Percentiles rank a stretch among this genome's conserved stretches.
Evolutionary conservation across 1,140 invertebrate genomes (phyloP).

Genomic region (Geopemphigus sp.): DNA sequence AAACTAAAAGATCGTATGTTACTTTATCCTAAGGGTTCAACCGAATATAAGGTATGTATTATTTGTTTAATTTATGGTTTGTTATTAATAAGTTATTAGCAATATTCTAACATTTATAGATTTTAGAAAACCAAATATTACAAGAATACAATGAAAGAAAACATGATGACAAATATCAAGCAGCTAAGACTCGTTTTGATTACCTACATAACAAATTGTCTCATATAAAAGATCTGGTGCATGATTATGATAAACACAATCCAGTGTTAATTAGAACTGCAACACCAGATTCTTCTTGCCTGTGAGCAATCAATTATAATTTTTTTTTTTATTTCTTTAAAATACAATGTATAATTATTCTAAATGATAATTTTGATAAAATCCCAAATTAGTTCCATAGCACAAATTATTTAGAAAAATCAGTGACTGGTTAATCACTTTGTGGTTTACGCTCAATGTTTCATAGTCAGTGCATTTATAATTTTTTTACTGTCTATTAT

Average conservation of each 20-base stretch:
- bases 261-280: slow-evolving; percentile 43
- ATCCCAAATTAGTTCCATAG: slow-evolving; percentile 36
- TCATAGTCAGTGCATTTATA: slow-evolving; percentile 40
- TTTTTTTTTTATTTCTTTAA: slow-evolving; percentile 28
- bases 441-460: slow-evolving; percentile 31
- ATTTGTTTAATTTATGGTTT: background rate
- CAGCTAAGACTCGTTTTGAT: slow-evolving; percentile 72
- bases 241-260: slow-evolving; percentile 67
- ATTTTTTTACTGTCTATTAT: slow-evolving; percentile 35
- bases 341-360: slow-evolving; percentile 43
- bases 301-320: slow-evolving; percentile 40
- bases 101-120: slow-evolving; percentile 6
- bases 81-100: background rate
- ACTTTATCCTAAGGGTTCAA: slow-evolving; percentile 57
- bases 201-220: slow-evolving; percentile 87
- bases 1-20: slow-evolving; percentile 66
- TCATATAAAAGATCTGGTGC: slow-evolving; percentile 82
- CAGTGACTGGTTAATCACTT: background rate
- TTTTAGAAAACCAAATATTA: slow-evolving; percentile 72
- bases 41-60: slow-evolving; percentile 59
- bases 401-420: slow-evolving; percentile 29
- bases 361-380: slow-evolving; percentile 41
- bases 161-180: slow-evolving; percentile 68
- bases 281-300: slow-evolving; percentile 46
- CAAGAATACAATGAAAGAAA: slow-evolving; percentile 77